Conservation (phyloP, 2,888 invertebrate genomes). For the Chrysomela aeneicollis region DNA sequence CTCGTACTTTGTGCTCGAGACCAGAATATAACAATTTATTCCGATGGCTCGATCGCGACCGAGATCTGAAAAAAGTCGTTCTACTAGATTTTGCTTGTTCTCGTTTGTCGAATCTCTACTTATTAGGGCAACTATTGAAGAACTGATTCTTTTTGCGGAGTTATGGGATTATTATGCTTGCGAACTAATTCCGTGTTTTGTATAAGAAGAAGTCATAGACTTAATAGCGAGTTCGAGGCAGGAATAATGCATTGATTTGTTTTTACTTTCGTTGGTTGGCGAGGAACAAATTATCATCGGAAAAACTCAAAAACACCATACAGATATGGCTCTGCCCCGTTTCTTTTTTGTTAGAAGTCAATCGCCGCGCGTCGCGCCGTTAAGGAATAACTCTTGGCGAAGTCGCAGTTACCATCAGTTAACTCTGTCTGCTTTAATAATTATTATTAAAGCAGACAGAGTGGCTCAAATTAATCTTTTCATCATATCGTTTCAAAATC, state of each 20-base stretch:
- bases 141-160: conserved; percentile 43
- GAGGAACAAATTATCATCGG: too few species aligned
- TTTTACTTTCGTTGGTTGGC: neutral
- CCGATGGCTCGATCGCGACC: conserved; percentile 42
- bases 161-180: conserved; percentile 50
- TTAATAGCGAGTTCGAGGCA: conserved; percentile 34
- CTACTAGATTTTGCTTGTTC: conserved; percentile 51
- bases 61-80: conserved; percentile 47
- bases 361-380: too few species aligned
- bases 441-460: too few species aligned
- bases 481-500: too few species aligned
- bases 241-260: conserved; percentile 16
- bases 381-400: too few species aligned
- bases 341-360: too few species aligned
- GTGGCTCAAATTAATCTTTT: too few species aligned
- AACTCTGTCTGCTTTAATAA: too few species aligned
- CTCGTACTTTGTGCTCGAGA: conserved; percentile 34
- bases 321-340: too few species aligned
- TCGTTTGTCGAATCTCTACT: conserved; percentile 47
- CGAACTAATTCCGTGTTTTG: conserved; percentile 42
- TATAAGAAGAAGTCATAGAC: conserved; percentile 48
- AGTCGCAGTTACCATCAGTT: too few species aligned
- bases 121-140: conserved; percentile 45
- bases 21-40: conserved; percentile 58
- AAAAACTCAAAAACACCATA: too few species aligned